Conservation (phyloP, 2,888 invertebrate genomes). For the Mayetiola destructor region DNA sequence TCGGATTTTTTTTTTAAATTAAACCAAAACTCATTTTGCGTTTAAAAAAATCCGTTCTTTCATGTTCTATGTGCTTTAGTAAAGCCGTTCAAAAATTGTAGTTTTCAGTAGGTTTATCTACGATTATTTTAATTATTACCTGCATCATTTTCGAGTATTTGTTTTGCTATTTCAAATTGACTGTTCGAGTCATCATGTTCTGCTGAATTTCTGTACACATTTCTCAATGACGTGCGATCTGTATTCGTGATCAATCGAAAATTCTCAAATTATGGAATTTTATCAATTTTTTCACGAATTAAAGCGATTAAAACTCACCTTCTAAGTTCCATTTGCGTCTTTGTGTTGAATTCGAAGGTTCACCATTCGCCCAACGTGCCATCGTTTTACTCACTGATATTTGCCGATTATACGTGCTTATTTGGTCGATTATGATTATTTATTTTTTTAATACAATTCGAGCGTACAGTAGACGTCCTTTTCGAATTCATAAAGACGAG, state of each 20-base stretch:
- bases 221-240: conserved; percentile 35
- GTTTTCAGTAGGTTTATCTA: no score
- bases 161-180: conserved; percentile 74
- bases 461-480: no score
- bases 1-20: neutral
- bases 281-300: conserved; percentile 13
- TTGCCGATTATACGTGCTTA: no score
- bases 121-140: no score
- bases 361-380: conserved; percentile 34
- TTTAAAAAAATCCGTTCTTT: no score
- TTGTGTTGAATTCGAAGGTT: conserved; percentile 26
- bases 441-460: no score
- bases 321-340: conserved; percentile 34
- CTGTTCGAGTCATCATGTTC: conserved; percentile 82
- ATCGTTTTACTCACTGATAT: conserved; percentile 20
- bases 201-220: conserved; percentile 51
- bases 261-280: neutral
- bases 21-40: neutral
- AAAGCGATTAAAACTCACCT: conserved; percentile 28
- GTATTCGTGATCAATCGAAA: conserved; percentile 14
- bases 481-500: no score
- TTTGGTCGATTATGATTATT: no score
- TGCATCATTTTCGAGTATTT: conserved; percentile 61
- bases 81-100: no score
- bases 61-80: no score